Base-by-base conservation (phyloP, 2,888 invertebrate species). In the Iselma pallidipennis region DNA sequence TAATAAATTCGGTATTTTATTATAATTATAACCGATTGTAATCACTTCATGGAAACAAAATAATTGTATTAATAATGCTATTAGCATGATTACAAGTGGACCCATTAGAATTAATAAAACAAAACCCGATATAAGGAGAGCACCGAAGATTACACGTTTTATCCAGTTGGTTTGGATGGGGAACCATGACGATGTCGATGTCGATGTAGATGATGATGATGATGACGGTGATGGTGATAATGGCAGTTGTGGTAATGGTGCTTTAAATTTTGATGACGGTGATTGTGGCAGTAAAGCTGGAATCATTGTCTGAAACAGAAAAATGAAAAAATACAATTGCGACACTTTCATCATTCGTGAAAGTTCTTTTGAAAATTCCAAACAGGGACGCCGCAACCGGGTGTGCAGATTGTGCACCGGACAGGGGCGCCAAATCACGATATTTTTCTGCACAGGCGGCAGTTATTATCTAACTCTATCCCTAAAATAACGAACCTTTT, bases 21-120 rank as follows among this genome's bases (percentile, higher is more conserved):
- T 98, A 12, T 98, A 96, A 21, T 95, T 92, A 80, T 98, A 96
- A 4, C 98, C 98, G 78, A 99, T 98, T 76, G 94, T 95, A 82
- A 99, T 98, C 70, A 99, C 96, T 85, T 99, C 99, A 80, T 95
- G 92, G 82, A 98, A 99, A 83, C 99, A 99, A 86, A 97, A 97
- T 63, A 99, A 93, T 88, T 99, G 99, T 2, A 99, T 95, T 57
- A 91, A 84, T 68, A 99, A 86, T 1, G 96, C 94, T 93, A 94
- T 91, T 56, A 94, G 87, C 90, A 98, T 96, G 52, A 99, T 85
- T 66, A 94, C 94, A 66, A 97, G 83, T 10, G 98, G 96, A 37
- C 99, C 99, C 12, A 93, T 88, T 81, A 94, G 95, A 77, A 99
- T 95, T 65, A 98, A 88, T 55, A 95, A 84, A 67, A 91, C 89